These are phyloP conservation scores for Lepisosteus osseus DNA, from an alignment of 2,113 vertebrate species.

Conservation along the genomic window DNA sequence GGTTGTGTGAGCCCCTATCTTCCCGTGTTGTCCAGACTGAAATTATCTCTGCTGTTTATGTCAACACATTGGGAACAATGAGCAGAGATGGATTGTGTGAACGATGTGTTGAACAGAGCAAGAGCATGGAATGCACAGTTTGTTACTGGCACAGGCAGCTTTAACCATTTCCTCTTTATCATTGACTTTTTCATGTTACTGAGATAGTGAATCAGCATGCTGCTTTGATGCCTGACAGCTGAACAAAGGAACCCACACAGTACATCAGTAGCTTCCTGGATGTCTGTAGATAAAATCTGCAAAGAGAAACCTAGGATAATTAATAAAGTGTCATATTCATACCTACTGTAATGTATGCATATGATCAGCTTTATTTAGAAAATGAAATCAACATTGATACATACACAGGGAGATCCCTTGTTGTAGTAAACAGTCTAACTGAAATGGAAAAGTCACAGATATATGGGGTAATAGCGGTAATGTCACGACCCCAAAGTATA, in stretches of 20 bases:
- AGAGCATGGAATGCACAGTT: slow-evolving; percentile 13
- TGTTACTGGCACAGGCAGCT: slow-evolving; percentile 11
- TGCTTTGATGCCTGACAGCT: slow-evolving; percentile 18
- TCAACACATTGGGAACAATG: slow-evolving; percentile 5
- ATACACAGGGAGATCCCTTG: no score
- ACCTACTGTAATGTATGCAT: no score
- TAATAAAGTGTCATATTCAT: no score
- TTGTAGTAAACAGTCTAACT: no score
- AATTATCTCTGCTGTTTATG: slow-evolving; percentile 12
- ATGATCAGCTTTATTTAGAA: no score
- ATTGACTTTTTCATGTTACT: neutral
- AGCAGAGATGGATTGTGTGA: slow-evolving; percentile 5
- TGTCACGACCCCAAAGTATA: no score
- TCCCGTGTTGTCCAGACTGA: slow-evolving; percentile 29
- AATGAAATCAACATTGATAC: no score
- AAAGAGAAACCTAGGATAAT: no score
- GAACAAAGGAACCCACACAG: slow-evolving; percentile 8
- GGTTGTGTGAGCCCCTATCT: slow-evolving; percentile 17
- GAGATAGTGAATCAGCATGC: slow-evolving; percentile 6
- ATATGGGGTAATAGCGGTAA: no score
- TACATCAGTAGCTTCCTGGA: neutral
- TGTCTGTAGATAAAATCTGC: no score
- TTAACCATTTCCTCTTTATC: slow-evolving; percentile 15
- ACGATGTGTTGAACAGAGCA: neutral
- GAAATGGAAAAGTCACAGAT: no score